Conservation (phyloP, 2,888 invertebrate species). For the Altica lythri region DNA sequence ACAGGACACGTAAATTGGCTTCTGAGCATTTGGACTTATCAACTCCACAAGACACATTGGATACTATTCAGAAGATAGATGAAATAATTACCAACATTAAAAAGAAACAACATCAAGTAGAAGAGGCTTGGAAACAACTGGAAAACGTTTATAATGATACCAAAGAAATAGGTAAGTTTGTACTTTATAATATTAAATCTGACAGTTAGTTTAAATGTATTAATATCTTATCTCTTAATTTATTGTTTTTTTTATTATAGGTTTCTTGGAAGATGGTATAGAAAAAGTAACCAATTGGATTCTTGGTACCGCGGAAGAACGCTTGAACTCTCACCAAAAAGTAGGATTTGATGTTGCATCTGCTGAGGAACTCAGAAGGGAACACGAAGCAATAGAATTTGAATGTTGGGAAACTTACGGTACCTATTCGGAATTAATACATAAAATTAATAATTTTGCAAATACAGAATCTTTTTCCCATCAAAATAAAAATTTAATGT, state of each 20-base stretch:
- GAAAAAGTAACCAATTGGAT: slow-evolving; percentile 80
- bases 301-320: slow-evolving; percentile 73
- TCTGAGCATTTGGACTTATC: slow-evolving; percentile 53
- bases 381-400: slow-evolving; percentile 76
- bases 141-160: slow-evolving; percentile 64
- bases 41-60: slow-evolving; percentile 66
- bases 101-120: slow-evolving; percentile 64
- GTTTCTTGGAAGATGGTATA: slow-evolving; percentile 66
- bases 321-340: slow-evolving; percentile 71
- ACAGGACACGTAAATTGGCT: slow-evolving; percentile 54
- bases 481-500: slow-evolving; percentile 67
- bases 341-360: slow-evolving; percentile 74
- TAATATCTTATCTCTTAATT: not conserved
- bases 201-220: not conserved
- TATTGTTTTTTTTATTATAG: slow-evolving; percentile 28
- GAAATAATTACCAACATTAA: slow-evolving; percentile 63
- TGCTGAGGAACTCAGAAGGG: slow-evolving; percentile 73
- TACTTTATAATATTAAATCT: not conserved
- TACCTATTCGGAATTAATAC: slow-evolving; percentile 75
- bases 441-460: slow-evolving; percentile 69
- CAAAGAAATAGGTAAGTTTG: slow-evolving; percentile 59
- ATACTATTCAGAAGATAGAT: slow-evolving; percentile 65
- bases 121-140: slow-evolving; percentile 65
- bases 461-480: slow-evolving; percentile 53
- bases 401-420: slow-evolving; percentile 81